Evolutionary conservation across 2,113 vertebrate genomes (phyloP), one percentile per base, ranked within the genome.

Genomic region (Toxostoma redivivum): DNA sequence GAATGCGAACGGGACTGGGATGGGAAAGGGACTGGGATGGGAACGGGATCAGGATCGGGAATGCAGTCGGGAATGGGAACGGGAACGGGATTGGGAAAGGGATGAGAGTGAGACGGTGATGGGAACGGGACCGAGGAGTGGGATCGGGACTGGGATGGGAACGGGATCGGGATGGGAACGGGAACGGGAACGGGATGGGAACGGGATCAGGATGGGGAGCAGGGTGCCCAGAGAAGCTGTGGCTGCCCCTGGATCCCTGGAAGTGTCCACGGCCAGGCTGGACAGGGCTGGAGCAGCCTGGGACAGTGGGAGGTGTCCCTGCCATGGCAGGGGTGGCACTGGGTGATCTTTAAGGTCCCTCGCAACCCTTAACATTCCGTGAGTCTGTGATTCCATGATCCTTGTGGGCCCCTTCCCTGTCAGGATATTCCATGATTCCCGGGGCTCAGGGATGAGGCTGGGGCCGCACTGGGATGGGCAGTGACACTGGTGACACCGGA

Each of bases 41-140:
- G 8, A 35, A 5, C 1, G 30, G 40, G 25, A 28, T 5, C 4
- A 2, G 23, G 45, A 11, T 15, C 3, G 8, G 22, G 31, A 28
- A 9, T 2, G 27, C n/a, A n/a, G n/a, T 25, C 4, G 12, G 24
- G 44, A 10, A 14, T 0, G 20, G 14, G 15, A 25, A 10, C 3
- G 15, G 30, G 20, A 27, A 3, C 5, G 48, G 37, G n/a, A 30
- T 2, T 0, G 7, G 67, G 28, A 30, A n/a, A n/a, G n/a, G n/a
- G n/a, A n/a, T n/a, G n/a, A n/a, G n/a, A n/a, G n/a, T n/a, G n/a
- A n/a, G n/a, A n/a, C n/a, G n/a, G n/a, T n/a, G n/a, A 5, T 10
- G 25, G 28, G 38, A 24, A 15, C 1, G 28, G 51, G 28, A n/a
- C n/a, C n/a, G n/a, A 6, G 37, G 27, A 30, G 15, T 3, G 20